Evolutionary conservation across 92 coral and sea anemone species (phyloP).

Genomic region (Bergia puertoricense): DNA sequence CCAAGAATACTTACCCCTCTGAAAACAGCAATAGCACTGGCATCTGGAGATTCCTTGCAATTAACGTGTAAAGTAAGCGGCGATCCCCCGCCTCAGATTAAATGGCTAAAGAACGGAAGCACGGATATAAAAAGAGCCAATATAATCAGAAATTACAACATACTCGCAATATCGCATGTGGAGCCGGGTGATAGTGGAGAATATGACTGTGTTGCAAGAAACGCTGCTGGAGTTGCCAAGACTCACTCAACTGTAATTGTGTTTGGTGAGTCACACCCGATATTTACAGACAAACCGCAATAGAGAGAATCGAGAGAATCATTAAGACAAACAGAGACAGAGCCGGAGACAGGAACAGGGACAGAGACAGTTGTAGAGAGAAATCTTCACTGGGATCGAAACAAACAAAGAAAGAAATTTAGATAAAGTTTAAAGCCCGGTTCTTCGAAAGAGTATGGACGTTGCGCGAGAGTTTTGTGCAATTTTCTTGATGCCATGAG

Average conservation of each 20-base stretch:
- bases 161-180: neutral
- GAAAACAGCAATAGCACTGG: neutral
- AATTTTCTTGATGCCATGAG: too few relatives aligned
- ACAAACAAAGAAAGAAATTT: too few relatives aligned
- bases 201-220: neutral
- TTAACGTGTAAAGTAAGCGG: slow-evolving; percentile 9
- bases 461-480: too few relatives aligned
- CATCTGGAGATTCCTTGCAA: neutral
- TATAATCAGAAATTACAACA: neutral
- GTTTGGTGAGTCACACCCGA: neutral
- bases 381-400: too few relatives aligned
- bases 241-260: slow-evolving; percentile 5
- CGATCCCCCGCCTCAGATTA: slow-evolving; percentile 28
- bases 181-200: slow-evolving; percentile 8
- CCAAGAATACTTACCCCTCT: neutral
- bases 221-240: neutral
- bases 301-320: neutral
- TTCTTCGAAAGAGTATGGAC: too few relatives aligned
- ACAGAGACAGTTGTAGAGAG: too few relatives aligned
- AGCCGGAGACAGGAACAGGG: too few relatives aligned
- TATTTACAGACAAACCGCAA: neutral
- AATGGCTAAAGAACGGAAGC: slow-evolving; percentile 30
- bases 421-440: too few relatives aligned
- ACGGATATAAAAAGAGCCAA: slow-evolving; percentile 13
- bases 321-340: too few relatives aligned